Base-by-base conservation (phyloP, 2,113 vertebrate genomes). In the Notiomystis cincta region DNA sequence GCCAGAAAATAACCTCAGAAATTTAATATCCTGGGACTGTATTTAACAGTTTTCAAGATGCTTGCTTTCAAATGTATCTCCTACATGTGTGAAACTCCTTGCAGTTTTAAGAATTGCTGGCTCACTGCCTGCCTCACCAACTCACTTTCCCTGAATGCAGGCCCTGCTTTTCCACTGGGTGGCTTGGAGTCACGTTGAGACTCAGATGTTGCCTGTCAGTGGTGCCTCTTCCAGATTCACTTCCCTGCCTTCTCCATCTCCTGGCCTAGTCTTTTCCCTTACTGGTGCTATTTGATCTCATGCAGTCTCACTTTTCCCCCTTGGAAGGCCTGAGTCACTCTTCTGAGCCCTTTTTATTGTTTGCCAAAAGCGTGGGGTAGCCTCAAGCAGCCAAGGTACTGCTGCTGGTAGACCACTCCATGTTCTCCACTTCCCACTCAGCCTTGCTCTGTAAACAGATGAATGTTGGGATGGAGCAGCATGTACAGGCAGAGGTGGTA, bases 131-230 rank as follows among this genome's bases (percentile, higher is more conserved):
- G 40, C 45, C 19, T 83, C 27, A 42, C 31, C 56, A 65, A 15
- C 15, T 48, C 31, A 35, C 18, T 44, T 91, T 61, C 37, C 38
- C 33, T 54, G 56, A 53, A 35, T 50, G 51, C 28, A 21, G 54
- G 51, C 38, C 53, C n/a, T 64, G 61, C 30, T 61, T 62, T 67
- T 82, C 31, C 17, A 11, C 11, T 20, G 33, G 3, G 7, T 67
- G 31, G 7, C 47, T 53, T 70, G 77, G 60, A 71, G 30, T 73
- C 51, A 23, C 1, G 1, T 45, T 84, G 48, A 89, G 24, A 37
- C 58, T 1, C 5, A 22, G 10, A 16, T 9, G 14, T 24, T 61
- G 38, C 18, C 28, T 54, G 0, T 35, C 7, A 10, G 25, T 4
- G 2, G 27, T 71, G 30, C 35, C 27, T 77, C 67, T 72, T 70